Conservation (phyloP, 2,797 vertebrate genomes). For the Erethizon dorsatum region DNA sequence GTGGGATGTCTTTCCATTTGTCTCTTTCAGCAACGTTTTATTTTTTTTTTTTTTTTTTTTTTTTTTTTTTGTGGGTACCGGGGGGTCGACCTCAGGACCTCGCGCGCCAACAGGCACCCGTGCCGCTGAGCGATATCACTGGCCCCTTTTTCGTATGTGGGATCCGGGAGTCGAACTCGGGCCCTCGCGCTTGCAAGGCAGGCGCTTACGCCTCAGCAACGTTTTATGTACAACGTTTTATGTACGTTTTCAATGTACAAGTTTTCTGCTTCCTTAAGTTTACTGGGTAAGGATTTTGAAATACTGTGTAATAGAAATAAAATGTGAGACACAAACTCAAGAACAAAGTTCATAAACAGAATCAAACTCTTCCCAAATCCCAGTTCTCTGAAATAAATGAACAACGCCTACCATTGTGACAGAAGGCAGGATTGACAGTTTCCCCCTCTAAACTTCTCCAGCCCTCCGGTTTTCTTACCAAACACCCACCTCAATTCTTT, state of each 20-base stretch:
- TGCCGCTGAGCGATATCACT: too few relatives aligned
- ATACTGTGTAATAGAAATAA: not conserved
- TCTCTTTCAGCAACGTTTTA: not conserved
- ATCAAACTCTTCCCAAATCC: not conserved
- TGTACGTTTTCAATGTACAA: not conserved
- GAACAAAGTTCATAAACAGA: not conserved
- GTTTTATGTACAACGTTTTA: too few relatives aligned
- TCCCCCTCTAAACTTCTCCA: not conserved
- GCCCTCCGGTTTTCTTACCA: not conserved
- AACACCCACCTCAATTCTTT: not conserved
- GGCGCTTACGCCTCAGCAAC: too few relatives aligned
- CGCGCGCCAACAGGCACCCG: too few relatives aligned
- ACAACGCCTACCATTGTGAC: not conserved
- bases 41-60: too few relatives aligned
- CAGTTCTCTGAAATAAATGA: slow-evolving; percentile 50
- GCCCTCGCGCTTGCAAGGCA: too few relatives aligned
- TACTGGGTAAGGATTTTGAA: not conserved
- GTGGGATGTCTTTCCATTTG: not conserved
- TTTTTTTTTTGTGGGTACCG: too few relatives aligned
- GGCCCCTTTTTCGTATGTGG: too few relatives aligned
- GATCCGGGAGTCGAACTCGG: too few relatives aligned
- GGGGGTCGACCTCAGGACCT: too few relatives aligned
- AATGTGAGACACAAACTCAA: not conserved
- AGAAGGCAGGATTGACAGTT: not conserved
- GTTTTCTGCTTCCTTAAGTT: slow-evolving; percentile 23